phyloP scores from a whole-genome alignment of 2,113 vertebrate genomes.

The Varanus komodoensis region DNA sequence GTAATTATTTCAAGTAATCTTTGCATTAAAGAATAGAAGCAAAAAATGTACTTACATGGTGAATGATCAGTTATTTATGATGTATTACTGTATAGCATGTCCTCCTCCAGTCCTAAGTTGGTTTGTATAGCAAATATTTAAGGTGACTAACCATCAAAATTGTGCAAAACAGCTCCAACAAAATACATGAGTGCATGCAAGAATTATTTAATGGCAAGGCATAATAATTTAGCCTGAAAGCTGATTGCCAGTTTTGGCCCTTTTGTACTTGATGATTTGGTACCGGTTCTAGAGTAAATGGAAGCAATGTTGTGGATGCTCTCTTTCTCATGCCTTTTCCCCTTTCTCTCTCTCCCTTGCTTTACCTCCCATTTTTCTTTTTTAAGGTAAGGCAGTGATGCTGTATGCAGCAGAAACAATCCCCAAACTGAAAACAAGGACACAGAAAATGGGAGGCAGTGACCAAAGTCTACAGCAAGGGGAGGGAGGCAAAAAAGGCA shows the following conservation, averaged over 20 bases:
- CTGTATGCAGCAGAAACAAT: constrained; percentile 96
- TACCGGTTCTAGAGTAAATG: neutral
- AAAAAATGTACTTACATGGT: neutral
- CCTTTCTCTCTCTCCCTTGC: neutral
- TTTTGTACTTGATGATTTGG: neutral
- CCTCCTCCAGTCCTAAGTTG: neutral
- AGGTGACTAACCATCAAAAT: neutral
- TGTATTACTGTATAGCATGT: neutral
- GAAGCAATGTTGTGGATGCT: neutral
- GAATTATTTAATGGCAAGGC: neutral
- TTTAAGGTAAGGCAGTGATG: constrained; percentile 92
- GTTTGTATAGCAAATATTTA: neutral
- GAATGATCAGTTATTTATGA: neutral
- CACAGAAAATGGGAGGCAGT: constrained; percentile 89
- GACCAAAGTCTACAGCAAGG: constrained; percentile 89
- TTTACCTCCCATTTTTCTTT: neutral
- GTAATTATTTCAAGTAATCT: neutral
- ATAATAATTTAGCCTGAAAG: neutral
- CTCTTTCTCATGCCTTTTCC: neutral
- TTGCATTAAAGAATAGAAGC: neutral
- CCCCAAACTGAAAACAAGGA: constrained; percentile 95
- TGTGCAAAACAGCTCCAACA: neutral
- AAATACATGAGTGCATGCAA: neutral
- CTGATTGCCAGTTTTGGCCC: neutral
- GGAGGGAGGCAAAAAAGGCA: constrained; percentile 95